phyloP scores from a whole-genome alignment of 2,113 vertebrate genomes.

The Scomber colias region DNA sequence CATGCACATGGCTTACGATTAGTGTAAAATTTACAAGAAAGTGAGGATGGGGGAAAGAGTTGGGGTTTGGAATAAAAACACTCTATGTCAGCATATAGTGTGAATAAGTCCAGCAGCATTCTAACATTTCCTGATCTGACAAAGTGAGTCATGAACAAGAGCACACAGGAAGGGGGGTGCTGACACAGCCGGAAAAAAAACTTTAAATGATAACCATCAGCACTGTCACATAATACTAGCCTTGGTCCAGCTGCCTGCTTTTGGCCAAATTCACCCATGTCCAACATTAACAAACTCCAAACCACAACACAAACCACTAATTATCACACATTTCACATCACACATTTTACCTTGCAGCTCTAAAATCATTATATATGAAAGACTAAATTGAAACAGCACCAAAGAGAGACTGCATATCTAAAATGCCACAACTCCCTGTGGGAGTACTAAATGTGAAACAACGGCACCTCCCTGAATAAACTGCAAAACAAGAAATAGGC shows the following conservation, averaged over 20 bases:
- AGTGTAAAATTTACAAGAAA: background rate
- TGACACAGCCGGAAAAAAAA: conserved; percentile 40
- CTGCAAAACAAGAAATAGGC: conserved; percentile 6
- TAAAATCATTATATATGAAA: background rate
- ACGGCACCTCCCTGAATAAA: conserved; percentile 44
- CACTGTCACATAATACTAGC: background rate
- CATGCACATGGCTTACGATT: background rate
- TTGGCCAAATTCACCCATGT: background rate
- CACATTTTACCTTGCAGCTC: conserved; percentile 18
- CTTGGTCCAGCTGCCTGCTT: background rate
- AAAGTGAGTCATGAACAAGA: conserved; percentile 13
- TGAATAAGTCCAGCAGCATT: background rate
- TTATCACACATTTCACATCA: background rate
- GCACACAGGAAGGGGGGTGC: conserved; percentile 29
- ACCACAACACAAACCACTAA: background rate
- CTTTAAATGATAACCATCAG: conserved; percentile 38
- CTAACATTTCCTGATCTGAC: conserved; percentile 37
- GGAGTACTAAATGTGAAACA: conserved; percentile 14
- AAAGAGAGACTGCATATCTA: conserved; percentile 25
- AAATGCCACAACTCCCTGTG: conserved; percentile 41
- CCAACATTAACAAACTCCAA: conserved; percentile 7
- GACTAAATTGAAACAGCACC: background rate
- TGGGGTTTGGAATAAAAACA: conserved; percentile 14
- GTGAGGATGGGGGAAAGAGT: background rate
- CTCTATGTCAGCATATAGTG: conserved; percentile 13